Evolutionary conservation across 2,888 invertebrate species (phyloP).

Genomic region (Rhogogaster chlorosoma): DNA sequence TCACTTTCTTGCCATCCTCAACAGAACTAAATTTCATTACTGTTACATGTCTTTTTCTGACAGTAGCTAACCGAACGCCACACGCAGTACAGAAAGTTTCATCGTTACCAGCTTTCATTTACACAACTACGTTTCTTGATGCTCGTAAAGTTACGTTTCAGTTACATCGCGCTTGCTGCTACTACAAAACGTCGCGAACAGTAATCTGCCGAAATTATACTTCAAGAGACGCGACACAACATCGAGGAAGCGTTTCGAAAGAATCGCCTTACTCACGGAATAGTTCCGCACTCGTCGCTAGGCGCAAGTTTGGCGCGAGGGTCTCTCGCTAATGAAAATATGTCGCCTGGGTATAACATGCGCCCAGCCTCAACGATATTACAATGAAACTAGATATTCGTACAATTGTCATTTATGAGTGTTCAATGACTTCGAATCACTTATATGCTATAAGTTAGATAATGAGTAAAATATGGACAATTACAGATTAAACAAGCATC

Average conservation of each 20-base stretch:
- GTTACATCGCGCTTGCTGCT: neutral
- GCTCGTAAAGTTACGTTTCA: neutral
- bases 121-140: neutral
- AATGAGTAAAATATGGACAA: too few relatives aligned
- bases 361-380: neutral
- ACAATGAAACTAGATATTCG: too few relatives aligned
- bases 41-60: neutral
- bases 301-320: neutral
- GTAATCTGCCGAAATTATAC: neutral
- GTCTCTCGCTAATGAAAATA: neutral
- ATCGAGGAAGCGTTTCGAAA: neutral
- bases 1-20: neutral
- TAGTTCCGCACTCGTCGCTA: neutral
- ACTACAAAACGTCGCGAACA: neutral
- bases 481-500: too few relatives aligned
- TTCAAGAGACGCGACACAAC: neutral
- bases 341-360: neutral
- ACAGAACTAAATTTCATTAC: neutral
- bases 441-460: too few relatives aligned
- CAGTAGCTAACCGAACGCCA: neutral
- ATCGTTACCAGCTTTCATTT: neutral
- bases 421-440: neutral
- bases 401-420: neutral
- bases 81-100: neutral
- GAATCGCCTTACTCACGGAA: neutral